Base-by-base conservation (phyloP, 2,113 vertebrate species). In the Hepsetus odoe region DNA sequence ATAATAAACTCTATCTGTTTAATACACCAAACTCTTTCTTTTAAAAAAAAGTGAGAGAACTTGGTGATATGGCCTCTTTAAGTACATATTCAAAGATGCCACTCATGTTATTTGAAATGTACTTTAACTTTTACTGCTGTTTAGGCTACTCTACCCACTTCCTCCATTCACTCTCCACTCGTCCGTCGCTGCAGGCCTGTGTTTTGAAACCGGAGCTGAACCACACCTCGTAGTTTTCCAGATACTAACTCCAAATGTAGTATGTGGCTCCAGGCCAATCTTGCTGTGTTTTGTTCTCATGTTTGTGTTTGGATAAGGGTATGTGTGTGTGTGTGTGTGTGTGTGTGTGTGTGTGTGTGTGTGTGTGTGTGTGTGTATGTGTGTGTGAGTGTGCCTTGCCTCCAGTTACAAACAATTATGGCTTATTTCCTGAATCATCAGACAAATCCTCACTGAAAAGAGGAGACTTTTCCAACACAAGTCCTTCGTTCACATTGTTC, bases 271-370 rank as follows among this genome's bases (percentile, higher is more conserved):
- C 14, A 70, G 66, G 76, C 76, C 53, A 77, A 30, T 72, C 44
- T 62, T 51, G 53, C 76, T 71, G 61, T 78, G 65, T 77, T 20
- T 65, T 18, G 61, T 38, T 20, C 61, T n/a, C 16, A 9, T 64
- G 59, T 64, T 58, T 77, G 64, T 77, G 35, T 73, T 53, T 79
- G 64, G 68, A 24, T 58, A 22, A 58, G 70, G 20, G 51, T 74
- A 44, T 70, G 44, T 64, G n/a, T 26, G 72, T 74, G 69, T 42
- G 6, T 18, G 55, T 20, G 38, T 3, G 28, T 14, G 87, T 87
- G 80, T 88, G 82, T 79, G 79, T 82, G 82, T 85, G 83, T 86
- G 83, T 89, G 83, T 86, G 83, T 89, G 51, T 74, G 33, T 70
- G 44, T 64, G n/a, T 26, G 72, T 74, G 69, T 42, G 6, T 18